phyloP scores from a whole-genome alignment of 1,140 invertebrate genomes.

The Hyles euphorbiae region DNA sequence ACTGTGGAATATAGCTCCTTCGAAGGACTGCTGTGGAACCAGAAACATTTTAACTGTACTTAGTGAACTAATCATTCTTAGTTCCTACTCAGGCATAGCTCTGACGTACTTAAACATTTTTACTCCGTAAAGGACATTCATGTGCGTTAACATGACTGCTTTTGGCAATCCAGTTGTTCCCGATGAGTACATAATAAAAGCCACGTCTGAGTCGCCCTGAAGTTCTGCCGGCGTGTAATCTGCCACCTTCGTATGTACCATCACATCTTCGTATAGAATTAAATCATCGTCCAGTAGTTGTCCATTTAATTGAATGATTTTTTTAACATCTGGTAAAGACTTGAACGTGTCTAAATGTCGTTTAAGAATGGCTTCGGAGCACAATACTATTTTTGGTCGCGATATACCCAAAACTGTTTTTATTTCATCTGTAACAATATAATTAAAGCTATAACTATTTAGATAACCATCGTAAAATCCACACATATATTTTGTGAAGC shows the following conservation, averaged over 20 bases:
- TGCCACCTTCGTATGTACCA: constrained; percentile 16
- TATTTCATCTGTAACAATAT: constrained; percentile 59
- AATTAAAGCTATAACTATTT: background rate
- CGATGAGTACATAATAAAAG: constrained; percentile 76
- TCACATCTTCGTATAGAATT: constrained; percentile 36
- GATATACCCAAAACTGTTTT: constrained; percentile 66
- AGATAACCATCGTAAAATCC: too few relatives aligned
- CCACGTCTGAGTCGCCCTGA: constrained; percentile 44
- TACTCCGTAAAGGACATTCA: constrained; percentile 73
- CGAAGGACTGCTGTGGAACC: constrained; percentile 12
- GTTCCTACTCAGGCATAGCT: too few relatives aligned
- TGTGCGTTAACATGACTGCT: constrained; percentile 83
- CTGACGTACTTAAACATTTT: constrained; percentile 30
- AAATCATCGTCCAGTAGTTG: constrained; percentile 16
- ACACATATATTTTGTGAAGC: too few relatives aligned
- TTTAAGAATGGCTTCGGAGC: constrained; percentile 38
- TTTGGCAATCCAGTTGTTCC: constrained; percentile 87
- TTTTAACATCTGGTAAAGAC: constrained; percentile 25
- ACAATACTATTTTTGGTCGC: constrained; percentile 69
- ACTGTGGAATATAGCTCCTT: constrained; percentile 6
- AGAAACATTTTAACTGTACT: background rate
- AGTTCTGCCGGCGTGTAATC: constrained; percentile 45
- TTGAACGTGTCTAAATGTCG: constrained; percentile 26
- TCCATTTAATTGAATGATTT: constrained; percentile 37
- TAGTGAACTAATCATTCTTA: background rate